phyloP scores from a whole-genome alignment of 2,113 vertebrate species.

The Percina caprodes region DNA sequence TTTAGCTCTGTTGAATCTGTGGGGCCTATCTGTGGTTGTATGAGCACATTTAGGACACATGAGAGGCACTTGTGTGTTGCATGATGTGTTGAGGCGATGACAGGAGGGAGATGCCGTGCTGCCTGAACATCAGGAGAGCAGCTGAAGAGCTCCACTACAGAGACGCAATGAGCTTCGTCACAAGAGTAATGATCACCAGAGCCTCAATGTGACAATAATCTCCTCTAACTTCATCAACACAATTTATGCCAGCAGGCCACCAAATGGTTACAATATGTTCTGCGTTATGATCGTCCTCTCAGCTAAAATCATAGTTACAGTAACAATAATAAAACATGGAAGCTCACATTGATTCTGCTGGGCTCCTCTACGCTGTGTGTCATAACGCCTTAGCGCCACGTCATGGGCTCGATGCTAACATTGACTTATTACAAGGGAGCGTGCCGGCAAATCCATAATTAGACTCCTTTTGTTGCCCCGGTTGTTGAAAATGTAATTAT shows the following conservation, averaged over 20 bases:
- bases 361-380: slow-evolving; percentile 2
- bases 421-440: slow-evolving; percentile 82
- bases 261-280: slow-evolving; percentile 73
- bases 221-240: slow-evolving; percentile 79
- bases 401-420: slow-evolving; percentile 64
- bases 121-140: slow-evolving; percentile 63
- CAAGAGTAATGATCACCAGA: slow-evolving; percentile 76
- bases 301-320: slow-evolving; percentile 76
- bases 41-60: slow-evolving; percentile 35
- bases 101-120: slow-evolving; percentile 6
- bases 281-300: slow-evolving; percentile 60
- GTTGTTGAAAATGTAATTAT: slow-evolving; percentile 99
- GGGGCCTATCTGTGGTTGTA: slow-evolving; percentile 23
- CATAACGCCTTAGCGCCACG: slow-evolving; percentile 41
- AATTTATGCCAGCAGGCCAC: slow-evolving; percentile 71
- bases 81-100: slow-evolving; percentile 10
- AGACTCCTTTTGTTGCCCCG: slow-evolving; percentile 89
- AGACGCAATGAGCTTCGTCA: slow-evolving; percentile 58
- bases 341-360: slow-evolving; percentile 64
- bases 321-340: slow-evolving; percentile 74
- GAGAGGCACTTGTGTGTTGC: slow-evolving; percentile 34
- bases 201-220: slow-evolving; percentile 78
- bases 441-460: slow-evolving; percentile 92
- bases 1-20: slow-evolving; percentile 3
- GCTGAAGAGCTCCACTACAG: slow-evolving; percentile 55